Conservation (phyloP, 2,797 vertebrate genomes). For the Melanotaenia trifasciata region DNA sequence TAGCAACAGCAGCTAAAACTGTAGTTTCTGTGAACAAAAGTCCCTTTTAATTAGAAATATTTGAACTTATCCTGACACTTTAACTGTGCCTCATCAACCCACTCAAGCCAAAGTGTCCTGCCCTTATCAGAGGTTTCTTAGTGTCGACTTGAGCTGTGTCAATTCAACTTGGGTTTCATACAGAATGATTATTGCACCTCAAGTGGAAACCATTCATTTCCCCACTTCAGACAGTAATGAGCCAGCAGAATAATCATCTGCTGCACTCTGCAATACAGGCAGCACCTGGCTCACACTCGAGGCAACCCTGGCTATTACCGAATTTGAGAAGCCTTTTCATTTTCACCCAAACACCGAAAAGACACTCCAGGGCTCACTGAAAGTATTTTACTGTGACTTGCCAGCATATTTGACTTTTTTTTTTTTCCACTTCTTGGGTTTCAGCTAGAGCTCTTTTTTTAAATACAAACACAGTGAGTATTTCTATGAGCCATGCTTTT, state of each 20-base stretch:
- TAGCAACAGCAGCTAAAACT: background rate
- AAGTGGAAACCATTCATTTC: slow-evolving; percentile 59
- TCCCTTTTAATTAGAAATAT: background rate
- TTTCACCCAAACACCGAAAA: slow-evolving; percentile 46
- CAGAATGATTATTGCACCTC: slow-evolving; percentile 63
- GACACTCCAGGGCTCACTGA: slow-evolving; percentile 31
- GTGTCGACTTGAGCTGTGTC: slow-evolving; percentile 41
- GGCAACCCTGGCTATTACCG: slow-evolving; percentile 49
- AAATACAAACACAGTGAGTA: background rate
- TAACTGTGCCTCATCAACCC: slow-evolving; percentile 34
- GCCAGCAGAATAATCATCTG: slow-evolving; percentile 59
- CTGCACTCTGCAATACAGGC: slow-evolving; percentile 39
- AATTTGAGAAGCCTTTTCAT: slow-evolving; percentile 62
- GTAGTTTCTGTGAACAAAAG: background rate
- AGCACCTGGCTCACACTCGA: slow-evolving; percentile 56
- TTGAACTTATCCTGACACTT: slow-evolving; percentile 3
- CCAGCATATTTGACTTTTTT: slow-evolving; percentile 13
- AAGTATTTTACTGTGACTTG: slow-evolving; percentile 7
- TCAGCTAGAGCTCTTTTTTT: background rate
- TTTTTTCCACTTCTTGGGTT: slow-evolving; percentile 7
- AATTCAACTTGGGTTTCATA: slow-evolving; percentile 59
- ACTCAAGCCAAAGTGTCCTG: slow-evolving; percentile 36
- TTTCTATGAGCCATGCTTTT: background rate
- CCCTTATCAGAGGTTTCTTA: slow-evolving; percentile 46
- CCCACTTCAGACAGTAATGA: slow-evolving; percentile 66